phyloP scores from a whole-genome alignment of 2,797 vertebrate genomes.

The Rhynchonycteris naso region DNA sequence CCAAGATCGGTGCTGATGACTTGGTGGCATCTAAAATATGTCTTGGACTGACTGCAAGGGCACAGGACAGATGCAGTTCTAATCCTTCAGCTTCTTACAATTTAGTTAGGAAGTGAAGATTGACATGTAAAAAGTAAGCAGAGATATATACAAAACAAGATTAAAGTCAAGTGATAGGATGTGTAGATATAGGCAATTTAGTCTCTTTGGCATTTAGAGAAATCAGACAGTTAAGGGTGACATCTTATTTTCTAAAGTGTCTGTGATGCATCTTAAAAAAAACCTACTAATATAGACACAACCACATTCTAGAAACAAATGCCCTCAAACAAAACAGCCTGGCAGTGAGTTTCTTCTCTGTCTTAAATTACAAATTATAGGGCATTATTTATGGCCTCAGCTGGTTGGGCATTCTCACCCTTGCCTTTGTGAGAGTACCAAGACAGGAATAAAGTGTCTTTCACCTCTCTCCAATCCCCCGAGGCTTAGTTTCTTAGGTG shows the following conservation, averaged over 20 bases:
- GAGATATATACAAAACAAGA: background rate
- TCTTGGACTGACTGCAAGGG: background rate
- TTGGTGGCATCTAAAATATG: background rate
- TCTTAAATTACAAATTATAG: background rate
- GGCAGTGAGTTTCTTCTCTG: background rate
- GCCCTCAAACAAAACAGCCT: background rate
- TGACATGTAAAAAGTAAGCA: background rate
- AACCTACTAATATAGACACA: background rate
- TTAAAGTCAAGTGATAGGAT: background rate
- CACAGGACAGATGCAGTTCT: background rate
- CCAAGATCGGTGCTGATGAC: background rate
- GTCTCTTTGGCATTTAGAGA: background rate
- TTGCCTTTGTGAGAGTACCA: background rate
- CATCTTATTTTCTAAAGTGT: constrained; percentile 32
- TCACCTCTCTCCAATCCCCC: constrained; percentile 1
- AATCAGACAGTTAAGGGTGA: background rate
- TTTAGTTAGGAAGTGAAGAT: background rate
- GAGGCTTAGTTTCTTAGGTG: rapidly evolving
- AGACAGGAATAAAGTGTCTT: background rate
- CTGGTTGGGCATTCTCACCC: background rate
- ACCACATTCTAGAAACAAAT: background rate
- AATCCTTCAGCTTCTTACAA: background rate
- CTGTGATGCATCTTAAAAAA: background rate
- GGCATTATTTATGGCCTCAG: background rate
- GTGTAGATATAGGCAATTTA: background rate